These are phyloP conservation scores for Aleiodes sp. DNA, from an alignment of 1,140 invertebrate genomes.

Conservation along the genomic window DNA sequence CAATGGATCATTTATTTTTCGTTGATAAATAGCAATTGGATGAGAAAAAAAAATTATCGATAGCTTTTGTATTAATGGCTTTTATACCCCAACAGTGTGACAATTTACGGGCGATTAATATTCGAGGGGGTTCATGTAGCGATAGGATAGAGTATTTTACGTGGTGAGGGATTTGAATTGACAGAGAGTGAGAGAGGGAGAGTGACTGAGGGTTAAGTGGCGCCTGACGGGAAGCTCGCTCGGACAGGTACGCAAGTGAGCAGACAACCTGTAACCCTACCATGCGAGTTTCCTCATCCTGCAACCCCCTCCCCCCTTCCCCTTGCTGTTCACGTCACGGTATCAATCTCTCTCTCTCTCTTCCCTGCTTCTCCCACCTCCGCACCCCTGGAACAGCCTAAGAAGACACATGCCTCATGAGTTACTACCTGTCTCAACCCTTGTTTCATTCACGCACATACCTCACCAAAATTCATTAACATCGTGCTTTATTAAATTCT, in stretches of 20 bases:
- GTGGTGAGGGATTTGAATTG: not conserved
- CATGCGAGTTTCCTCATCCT: constrained; percentile 5
- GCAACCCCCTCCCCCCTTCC: not conserved
- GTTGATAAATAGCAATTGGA: too few relatives aligned
- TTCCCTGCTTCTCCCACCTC: not conserved
- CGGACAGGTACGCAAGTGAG: not conserved
- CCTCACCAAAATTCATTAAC: not conserved
- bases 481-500: not conserved
- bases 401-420: not conserved
- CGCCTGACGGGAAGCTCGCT: not conserved
- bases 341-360: not conserved
- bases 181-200: not conserved
- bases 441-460: constrained; percentile 1
- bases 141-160: not conserved
- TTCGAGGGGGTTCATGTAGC: not conserved
- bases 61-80: too few relatives aligned
- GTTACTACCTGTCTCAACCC: not conserved
- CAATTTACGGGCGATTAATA: constrained; percentile 12
- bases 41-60: too few relatives aligned
- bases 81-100: not conserved
- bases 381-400: not conserved
- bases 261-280: not conserved
- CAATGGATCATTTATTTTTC: too few relatives aligned
- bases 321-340: not conserved
- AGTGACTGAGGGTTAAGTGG: not conserved